A percentile compares a stretch with the other conserved stretches of the same genome.
phyloP scores from a whole-genome alignment of 2,888 invertebrate species.

The Volucella inflata region DNA sequence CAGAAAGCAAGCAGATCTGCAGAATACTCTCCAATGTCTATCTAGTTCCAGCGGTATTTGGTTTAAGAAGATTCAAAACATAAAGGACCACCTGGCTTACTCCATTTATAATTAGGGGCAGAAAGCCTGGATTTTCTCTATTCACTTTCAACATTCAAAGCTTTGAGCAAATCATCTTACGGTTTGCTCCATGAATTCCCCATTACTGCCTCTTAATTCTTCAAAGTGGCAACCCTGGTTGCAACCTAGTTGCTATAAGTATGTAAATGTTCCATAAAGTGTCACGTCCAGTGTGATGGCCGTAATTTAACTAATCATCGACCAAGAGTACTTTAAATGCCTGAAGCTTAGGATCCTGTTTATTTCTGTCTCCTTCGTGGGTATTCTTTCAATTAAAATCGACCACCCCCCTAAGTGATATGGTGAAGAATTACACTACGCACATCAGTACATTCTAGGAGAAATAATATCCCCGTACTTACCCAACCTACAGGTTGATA shows the following conservation, averaged over 20 bases:
- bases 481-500: not conserved
- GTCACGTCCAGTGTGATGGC: constrained; percentile 62
- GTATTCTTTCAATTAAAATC: constrained; percentile 41
- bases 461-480: not conserved
- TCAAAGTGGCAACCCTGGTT: not conserved
- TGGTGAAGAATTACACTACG: not conserved
- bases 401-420: constrained; percentile 22
- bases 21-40: too few species aligned
- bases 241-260: not conserved
- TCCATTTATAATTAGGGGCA: too few species aligned
- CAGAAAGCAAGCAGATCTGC: too few species aligned
- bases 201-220: too few species aligned
- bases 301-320: constrained; percentile 65
- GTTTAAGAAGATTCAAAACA: too few species aligned
- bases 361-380: constrained; percentile 8
- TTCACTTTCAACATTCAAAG: too few species aligned
- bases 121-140: too few species aligned
- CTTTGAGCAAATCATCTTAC: too few species aligned
- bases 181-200: too few species aligned
- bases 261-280: constrained; percentile 42
- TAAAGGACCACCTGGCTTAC: too few species aligned
- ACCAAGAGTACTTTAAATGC: constrained; percentile 35
- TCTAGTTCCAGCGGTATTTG: too few species aligned
- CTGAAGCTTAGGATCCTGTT: not conserved
- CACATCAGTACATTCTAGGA: too few species aligned